Conservation (phyloP, 1,140 invertebrate genomes). For the Zophobas atratus region DNA sequence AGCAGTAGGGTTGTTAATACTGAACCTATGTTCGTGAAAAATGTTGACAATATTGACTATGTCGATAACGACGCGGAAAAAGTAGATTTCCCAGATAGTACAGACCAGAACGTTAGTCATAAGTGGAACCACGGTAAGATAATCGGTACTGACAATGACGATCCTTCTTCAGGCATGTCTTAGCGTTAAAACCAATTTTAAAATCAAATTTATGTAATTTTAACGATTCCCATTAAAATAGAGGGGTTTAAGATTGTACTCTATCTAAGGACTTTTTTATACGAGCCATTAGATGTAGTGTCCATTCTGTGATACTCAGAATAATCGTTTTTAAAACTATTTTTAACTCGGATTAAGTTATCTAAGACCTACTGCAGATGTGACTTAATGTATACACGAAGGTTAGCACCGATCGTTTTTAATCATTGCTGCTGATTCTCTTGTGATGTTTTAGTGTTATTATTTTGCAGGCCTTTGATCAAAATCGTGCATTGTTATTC, state of each 20-base stretch:
- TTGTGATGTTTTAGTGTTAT: slow-evolving; percentile 34
- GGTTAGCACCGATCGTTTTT: slow-evolving; percentile 22
- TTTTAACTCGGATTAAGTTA: slow-evolving; percentile 55
- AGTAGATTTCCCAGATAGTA: slow-evolving; percentile 40
- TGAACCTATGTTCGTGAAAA: slow-evolving; percentile 66
- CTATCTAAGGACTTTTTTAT: slow-evolving; percentile 66
- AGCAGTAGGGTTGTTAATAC: slow-evolving; percentile 67
- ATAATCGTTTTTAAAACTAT: slow-evolving; percentile 63
- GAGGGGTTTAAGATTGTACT: slow-evolving; percentile 50
- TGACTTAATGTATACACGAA: slow-evolving; percentile 61
- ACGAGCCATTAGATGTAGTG: slow-evolving; percentile 68
- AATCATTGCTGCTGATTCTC: background rate
- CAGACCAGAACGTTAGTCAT: slow-evolving; percentile 56
- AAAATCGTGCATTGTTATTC: background rate
- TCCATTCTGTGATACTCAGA: slow-evolving; percentile 69
- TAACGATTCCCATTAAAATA: slow-evolving; percentile 18
- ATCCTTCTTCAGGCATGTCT: slow-evolving; percentile 70
- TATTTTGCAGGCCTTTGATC: slow-evolving; percentile 21
- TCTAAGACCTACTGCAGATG: slow-evolving; percentile 55
- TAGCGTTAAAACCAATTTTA: slow-evolving; percentile 62
- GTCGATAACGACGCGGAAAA: slow-evolving; percentile 55
- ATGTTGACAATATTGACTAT: slow-evolving; percentile 62
- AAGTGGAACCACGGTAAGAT: slow-evolving; percentile 51
- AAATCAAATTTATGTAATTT: slow-evolving; percentile 41
- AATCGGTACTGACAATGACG: slow-evolving; percentile 64